Base-by-base conservation (phyloP, 2,797 vertebrate species). In the Hyperoplus immaculatus region DNA sequence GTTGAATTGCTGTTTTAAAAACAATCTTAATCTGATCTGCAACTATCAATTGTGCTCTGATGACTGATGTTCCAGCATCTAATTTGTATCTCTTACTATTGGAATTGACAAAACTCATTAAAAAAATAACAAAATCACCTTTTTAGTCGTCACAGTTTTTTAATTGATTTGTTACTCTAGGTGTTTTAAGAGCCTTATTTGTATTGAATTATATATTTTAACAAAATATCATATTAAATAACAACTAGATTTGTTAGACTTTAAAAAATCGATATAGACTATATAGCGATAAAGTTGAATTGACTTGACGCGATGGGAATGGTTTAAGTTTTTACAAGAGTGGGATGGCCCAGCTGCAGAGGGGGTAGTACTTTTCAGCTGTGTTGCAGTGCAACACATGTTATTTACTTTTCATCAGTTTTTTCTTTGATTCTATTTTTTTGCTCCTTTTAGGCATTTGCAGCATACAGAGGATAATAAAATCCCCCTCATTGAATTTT, bases 11-110 rank as follows among this genome's bases (percentile, higher is more conserved):
- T 29, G 29, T 29, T 29, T 29, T 29, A 29, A 29, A 29, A 29
- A 29, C 29, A 16, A 10, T 43, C 14, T 16, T 21, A 16, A 71
- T 45, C 43, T 9, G 36, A 10, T 41, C 21, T 46, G 15, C n/a
- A 36, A 49, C 43, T 21, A 18, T 42, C 38, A 43, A 36, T 49
- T 42, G 39, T 42, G 41, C 49, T 71, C 58, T 62, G 45, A 21
- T 13, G 57, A 56, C 45, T 58, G 53, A 64, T 58, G 47, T 56
- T 53, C 11, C 42, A 43, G 58, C 36, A 63, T 56, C 59, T 50
- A 42, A n/a, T 61, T 53, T n/a, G 49, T 54, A 8, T 51, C 42
- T 61, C 21, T 45, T 43, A 49, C 0, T 6, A 41, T 36, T 12
- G 18, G 36, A 65, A 43, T 47, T 50, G 7, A 45, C 7, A 47